A percentile compares a stretch with the other conserved stretches of the same genome.
Conservation (phyloP, 2,888 invertebrate genomes). For the Nephrocerus scutellatus region DNA sequence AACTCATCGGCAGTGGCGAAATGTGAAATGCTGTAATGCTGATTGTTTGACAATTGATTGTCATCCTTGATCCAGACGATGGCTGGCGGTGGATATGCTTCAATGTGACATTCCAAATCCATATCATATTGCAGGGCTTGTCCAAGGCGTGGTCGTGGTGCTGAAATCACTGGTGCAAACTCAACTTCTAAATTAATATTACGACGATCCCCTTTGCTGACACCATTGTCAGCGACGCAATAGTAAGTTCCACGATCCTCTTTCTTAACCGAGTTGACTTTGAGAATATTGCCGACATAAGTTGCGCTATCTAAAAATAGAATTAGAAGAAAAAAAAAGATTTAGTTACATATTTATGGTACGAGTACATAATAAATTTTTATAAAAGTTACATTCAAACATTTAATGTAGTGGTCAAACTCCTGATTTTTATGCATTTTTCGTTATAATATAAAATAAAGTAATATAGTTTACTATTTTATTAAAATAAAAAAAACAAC, state of each 20-base stretch:
- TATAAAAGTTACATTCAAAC: too few relatives aligned
- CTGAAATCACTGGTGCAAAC: slow-evolving; percentile 79
- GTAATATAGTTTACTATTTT: too few relatives aligned
- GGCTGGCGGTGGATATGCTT: slow-evolving; percentile 89
- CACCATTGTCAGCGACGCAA: slow-evolving; percentile 86
- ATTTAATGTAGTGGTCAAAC: too few relatives aligned
- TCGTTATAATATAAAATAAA: too few relatives aligned
- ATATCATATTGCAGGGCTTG: slow-evolving; percentile 87
- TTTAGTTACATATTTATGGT: background rate
- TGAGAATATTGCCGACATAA: slow-evolving; percentile 69
- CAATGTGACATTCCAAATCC: slow-evolving; percentile 90
- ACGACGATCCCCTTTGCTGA: slow-evolving; percentile 74
- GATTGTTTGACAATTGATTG: slow-evolving; percentile 74
- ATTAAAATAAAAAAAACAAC: too few relatives aligned
- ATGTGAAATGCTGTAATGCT: slow-evolving; percentile 84
- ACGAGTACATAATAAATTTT: too few relatives aligned
- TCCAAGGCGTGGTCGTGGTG: slow-evolving; percentile 74
- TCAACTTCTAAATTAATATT: slow-evolving; percentile 88
- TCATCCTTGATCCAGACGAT: slow-evolving; percentile 87
- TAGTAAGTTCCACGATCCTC: slow-evolving; percentile 91
- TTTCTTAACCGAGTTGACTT: slow-evolving; percentile 70
- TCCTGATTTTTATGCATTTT: too few relatives aligned
- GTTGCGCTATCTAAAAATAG: slow-evolving; percentile 43
- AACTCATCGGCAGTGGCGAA: slow-evolving; percentile 89
- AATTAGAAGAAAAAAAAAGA: slow-evolving; percentile 15